These are phyloP conservation scores for Pseudococcus longispinus DNA, from an alignment of 2,888 invertebrate genomes.

Conservation along the genomic window DNA sequence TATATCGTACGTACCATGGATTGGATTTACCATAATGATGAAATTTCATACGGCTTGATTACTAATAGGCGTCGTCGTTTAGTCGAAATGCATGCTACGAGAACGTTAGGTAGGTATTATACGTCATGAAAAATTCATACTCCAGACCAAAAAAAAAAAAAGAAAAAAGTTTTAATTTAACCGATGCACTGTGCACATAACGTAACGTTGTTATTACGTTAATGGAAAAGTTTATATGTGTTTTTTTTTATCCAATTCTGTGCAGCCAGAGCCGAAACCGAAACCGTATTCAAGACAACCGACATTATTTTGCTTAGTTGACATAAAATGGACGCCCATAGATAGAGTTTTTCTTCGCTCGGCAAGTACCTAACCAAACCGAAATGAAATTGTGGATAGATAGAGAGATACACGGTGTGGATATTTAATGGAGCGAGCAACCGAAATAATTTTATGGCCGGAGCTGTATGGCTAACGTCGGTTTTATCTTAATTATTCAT, in stretches of 20 bases:
- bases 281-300: not conserved
- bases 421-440: slow-evolving; percentile 6
- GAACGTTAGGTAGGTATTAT: not conserved
- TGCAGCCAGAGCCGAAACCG: not conserved
- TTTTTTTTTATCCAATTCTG: not conserved
- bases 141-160: not conserved
- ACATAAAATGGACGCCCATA: not conserved
- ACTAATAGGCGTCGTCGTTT: slow-evolving; percentile 25
- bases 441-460: not conserved
- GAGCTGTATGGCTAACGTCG: not conserved
- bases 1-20: not conserved
- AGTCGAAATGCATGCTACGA: not conserved
- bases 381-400: not conserved
- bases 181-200: not conserved
- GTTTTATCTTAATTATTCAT: not conserved
- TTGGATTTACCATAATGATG: slow-evolving; percentile 22
- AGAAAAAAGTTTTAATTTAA: not conserved
- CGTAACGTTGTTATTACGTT: slow-evolving; percentile 20
- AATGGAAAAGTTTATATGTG: slow-evolving; percentile 27
- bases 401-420: not conserved
- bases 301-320: not conserved
- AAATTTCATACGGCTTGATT: slow-evolving; percentile 9
- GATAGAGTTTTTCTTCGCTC: not conserved
- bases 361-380: not conserved
- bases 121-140: slow-evolving; percentile 13